phyloP scores from a whole-genome alignment of 2,797 vertebrate species.

The Chelmon rostratus region DNA sequence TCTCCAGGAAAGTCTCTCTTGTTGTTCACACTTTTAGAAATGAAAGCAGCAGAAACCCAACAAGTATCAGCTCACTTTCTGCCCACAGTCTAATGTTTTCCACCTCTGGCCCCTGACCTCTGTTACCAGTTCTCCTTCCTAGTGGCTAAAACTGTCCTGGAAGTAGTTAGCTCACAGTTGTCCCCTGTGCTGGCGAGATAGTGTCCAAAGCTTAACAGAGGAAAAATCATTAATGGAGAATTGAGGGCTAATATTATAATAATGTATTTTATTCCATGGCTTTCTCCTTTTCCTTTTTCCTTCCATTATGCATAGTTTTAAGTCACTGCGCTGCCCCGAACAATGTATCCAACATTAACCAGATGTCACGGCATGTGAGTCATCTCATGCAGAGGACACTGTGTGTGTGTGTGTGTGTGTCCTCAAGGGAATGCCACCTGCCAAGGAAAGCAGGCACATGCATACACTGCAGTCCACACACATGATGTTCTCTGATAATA shows the following conservation, averaged over 20 bases:
- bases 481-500: conserved; percentile 53
- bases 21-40: conserved; percentile 6
- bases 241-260: conserved; percentile 55
- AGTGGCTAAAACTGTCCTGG: conserved; percentile 19
- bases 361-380: conserved; percentile 80
- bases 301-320: conserved; percentile 71
- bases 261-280: conserved; percentile 69
- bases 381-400: conserved; percentile 66
- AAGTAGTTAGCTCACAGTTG: conserved; percentile 36
- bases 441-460: conserved; percentile 55
- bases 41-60: not conserved
- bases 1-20: conserved; percentile 1
- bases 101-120: conserved; percentile 25
- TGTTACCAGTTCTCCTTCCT: conserved; percentile 11
- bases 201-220: conserved; percentile 66
- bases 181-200: conserved; percentile 38
- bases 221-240: conserved; percentile 59
- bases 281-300: conserved; percentile 76
- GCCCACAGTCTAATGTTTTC: conserved; percentile 20
- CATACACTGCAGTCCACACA: conserved; percentile 18
- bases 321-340: conserved; percentile 66
- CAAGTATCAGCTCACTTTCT: conserved; percentile 3
- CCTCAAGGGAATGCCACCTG: conserved; percentile 59
- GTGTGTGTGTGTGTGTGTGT: conserved; percentile 16
- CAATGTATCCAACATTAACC: conserved; percentile 77